Evolutionary conservation across 2,888 invertebrate species (phyloP), one percentile per base, ranked within the genome.

Genomic region (Agriopis aurantiaria): DNA sequence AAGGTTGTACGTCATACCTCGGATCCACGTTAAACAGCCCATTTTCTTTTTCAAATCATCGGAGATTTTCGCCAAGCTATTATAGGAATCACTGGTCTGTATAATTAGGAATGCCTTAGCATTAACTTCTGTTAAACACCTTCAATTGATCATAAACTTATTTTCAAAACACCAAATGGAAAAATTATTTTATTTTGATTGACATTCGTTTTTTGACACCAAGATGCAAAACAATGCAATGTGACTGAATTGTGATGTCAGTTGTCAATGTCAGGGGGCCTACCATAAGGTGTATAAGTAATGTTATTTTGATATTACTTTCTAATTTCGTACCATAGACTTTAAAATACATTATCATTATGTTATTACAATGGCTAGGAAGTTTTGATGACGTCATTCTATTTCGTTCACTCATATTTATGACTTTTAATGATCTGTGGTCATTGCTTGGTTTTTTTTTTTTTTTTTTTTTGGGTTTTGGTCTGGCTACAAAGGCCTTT

Each of bases 11-110:
- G 87, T 87, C 91, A 88, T 88, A 93, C 92, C 93, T 91, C 90
- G 87, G 72, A 94, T 88, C 90, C 93, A 93, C 78, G 89, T 85
- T 84, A 93, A 77, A 82, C 92, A 94, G 75, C 91, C 92, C 93
- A 93, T 94, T 80, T 82, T 89, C 80, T 77, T 78, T 77, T 72
- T 78, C 75, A 80, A 80, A 80, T 78, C 88, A 90, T 88, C 78
- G 80, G 81, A 76, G 77, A 51, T 10, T 9, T 12, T 58, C 23
- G 8, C 10, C 6, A 33, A 40, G 23, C 45, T 40, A 11, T 51
- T 33, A 49, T 49, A 8, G 23, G 8, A 8, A 5, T 45, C 12
- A 11, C 58, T 43, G 23, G 17, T 11, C 4, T 10, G 8, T 51
- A 17, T 33, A 43, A 17, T 46, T 33, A n/a, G n/a, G 33, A 45